phyloP scores from a whole-genome alignment of 2,113 vertebrate genomes.

The Cynocephalus volans region DNA sequence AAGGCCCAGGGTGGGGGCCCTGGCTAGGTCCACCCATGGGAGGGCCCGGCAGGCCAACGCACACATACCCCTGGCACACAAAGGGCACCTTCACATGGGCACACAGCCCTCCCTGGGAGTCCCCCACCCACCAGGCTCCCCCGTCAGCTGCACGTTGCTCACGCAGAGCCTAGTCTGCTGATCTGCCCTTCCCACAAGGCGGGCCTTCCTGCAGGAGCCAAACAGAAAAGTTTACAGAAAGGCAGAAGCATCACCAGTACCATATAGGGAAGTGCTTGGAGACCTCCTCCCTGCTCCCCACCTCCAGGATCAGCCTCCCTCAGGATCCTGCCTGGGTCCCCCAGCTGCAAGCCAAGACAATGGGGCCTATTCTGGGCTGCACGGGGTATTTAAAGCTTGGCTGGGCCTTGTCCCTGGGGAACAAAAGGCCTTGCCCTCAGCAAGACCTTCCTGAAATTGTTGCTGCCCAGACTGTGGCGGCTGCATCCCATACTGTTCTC shows the following conservation, averaged over 20 bases:
- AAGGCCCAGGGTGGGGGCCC: conserved; percentile 43
- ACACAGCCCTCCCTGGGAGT: conserved; percentile 40
- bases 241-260: not conserved
- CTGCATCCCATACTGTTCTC: not conserved
- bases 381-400: conserved; percentile 77
- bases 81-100: not conserved
- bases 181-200: conserved; percentile 39
- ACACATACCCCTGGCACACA: conserved; percentile 1
- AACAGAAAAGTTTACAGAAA: conserved; percentile 39
- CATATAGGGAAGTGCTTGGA: conserved; percentile 58
- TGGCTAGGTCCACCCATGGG: conserved; percentile 25
- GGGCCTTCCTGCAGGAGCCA: conserved; percentile 59
- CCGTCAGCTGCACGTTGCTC: conserved; percentile 54
- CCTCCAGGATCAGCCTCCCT: conserved; percentile 18
- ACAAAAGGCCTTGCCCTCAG: conserved; percentile 56
- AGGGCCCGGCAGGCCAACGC: not conserved
- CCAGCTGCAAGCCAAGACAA: conserved; percentile 73
- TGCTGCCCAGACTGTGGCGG: not conserved
- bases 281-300: not conserved
- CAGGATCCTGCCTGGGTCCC: not conserved
- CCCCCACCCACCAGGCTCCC: conserved; percentile 1
- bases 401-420: conserved; percentile 52
- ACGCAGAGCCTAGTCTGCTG: conserved; percentile 4
- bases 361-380: conserved; percentile 67
- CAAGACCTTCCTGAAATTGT: conserved; percentile 83